Evolutionary conservation across 1,140 invertebrate genomes (phyloP).

Genomic region (Pygmarrhopalites habei): DNA sequence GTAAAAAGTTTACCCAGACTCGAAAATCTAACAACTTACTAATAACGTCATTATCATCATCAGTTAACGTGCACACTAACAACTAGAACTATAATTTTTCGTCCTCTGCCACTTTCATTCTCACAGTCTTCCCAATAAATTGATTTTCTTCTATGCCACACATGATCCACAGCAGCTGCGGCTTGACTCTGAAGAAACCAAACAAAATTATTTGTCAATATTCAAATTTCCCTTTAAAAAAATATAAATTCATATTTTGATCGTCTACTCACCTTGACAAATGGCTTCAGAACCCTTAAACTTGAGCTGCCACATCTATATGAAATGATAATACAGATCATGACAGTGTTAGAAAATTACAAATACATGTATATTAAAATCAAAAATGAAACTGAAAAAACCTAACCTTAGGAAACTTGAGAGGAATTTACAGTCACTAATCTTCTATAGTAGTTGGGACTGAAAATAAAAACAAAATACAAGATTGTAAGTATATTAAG

Average conservation of each 20-base stretch:
- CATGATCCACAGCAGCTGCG: constrained; percentile 8
- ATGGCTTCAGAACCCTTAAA: too few species aligned
- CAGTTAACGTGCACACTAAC: not conserved
- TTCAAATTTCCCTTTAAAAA: not conserved
- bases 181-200: not conserved
- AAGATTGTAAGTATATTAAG: too few species aligned
- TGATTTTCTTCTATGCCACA: constrained; percentile 4
- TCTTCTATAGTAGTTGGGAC: constrained; percentile 39
- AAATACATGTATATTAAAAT: too few species aligned
- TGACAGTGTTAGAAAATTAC: too few species aligned
- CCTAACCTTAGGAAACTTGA: constrained; percentile 29
- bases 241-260: constrained; percentile 6
- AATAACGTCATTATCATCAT: constrained; percentile 6
- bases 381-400: not conserved
- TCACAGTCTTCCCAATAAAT: not conserved
- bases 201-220: not conserved
- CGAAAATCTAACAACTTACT: not conserved
- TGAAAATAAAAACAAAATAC: constrained; percentile 24
- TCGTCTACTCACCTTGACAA: too few species aligned
- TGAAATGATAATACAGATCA: too few species aligned
- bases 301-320: too few species aligned
- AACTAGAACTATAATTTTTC: constrained; percentile 1
- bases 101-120: not conserved
- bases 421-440: constrained; percentile 39
- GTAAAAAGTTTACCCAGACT: not conserved